These are phyloP conservation scores for Neogobius melanostomus DNA, from an alignment of 2,113 vertebrate species.

Conservation along the genomic window DNA sequence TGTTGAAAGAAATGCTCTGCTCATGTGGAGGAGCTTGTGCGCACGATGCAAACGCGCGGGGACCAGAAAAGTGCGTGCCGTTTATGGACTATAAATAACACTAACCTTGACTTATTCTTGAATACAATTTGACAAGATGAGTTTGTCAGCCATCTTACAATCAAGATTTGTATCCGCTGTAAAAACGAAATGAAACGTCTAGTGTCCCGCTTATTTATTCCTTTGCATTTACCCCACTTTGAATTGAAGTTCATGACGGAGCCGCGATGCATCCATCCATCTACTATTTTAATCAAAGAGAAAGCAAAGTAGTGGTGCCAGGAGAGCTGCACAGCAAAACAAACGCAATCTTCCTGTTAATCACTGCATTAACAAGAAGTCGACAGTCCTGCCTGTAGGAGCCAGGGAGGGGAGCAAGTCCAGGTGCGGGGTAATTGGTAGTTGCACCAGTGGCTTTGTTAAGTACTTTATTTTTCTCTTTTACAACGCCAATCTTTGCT, in stretches of 20 bases:
- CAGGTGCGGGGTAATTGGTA: conserved; percentile 68
- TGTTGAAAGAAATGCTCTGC: conserved; percentile 50
- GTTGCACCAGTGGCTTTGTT: conserved; percentile 48
- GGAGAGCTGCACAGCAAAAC: conserved; percentile 56
- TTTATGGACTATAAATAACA: conserved; percentile 21
- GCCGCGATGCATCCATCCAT: conserved; percentile 44
- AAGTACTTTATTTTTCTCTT: conserved; percentile 14
- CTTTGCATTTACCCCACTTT: conserved; percentile 15
- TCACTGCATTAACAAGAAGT: conserved; percentile 66
- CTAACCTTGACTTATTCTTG: conserved; percentile 8
- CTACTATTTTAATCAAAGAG: conserved; percentile 64
- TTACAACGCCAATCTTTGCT: conserved; percentile 44
- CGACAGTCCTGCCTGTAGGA: conserved; percentile 52
- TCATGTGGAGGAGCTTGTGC: conserved; percentile 12
- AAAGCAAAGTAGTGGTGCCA: conserved; percentile 58
- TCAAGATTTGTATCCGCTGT: not conserved
- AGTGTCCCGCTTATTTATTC: conserved; percentile 21
- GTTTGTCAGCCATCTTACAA: conserved; percentile 17
- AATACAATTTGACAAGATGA: conserved; percentile 7
- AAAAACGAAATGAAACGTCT: conserved; percentile 21
- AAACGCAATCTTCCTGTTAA: conserved; percentile 66
- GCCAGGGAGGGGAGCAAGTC: conserved; percentile 46
- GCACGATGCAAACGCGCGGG: conserved; percentile 11
- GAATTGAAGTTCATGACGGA: conserved; percentile 52
- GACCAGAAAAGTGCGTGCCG: conserved; percentile 13